These are phyloP conservation scores for Zygaena filipendulae DNA, from an alignment of 2,888 invertebrate genomes.

Conservation along the genomic window DNA sequence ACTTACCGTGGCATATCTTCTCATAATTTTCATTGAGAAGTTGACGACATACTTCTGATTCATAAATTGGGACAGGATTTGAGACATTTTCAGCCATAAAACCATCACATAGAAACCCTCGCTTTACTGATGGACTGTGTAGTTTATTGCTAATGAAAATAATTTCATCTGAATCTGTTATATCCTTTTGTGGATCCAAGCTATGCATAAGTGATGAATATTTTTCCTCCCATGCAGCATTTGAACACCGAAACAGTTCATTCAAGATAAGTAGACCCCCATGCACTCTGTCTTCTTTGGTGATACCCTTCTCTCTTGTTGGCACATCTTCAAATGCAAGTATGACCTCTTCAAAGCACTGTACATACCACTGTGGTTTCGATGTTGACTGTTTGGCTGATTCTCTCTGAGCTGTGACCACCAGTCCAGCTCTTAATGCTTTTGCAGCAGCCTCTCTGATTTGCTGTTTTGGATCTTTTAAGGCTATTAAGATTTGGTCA, in stretches of 20 bases:
- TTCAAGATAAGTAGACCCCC: conserved; percentile 93
- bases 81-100: conserved; percentile 62
- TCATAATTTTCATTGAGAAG: conserved; percentile 87
- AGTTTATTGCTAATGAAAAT: conserved; percentile 69
- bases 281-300: conserved; percentile 91
- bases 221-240: conserved; percentile 86
- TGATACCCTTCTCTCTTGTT: conserved; percentile 79
- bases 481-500: conserved; percentile 91
- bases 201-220: conserved; percentile 79
- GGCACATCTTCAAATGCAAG: conserved; percentile 78
- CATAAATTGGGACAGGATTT: conserved; percentile 73
- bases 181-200: conserved; percentile 53
- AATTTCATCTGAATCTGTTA: conserved; percentile 62
- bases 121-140: conserved; percentile 68
- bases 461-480: conserved; percentile 90
- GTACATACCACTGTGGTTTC: conserved; percentile 91
- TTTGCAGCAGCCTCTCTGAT: conserved; percentile 94
- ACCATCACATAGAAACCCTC: conserved; percentile 57
- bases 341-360: conserved; percentile 92
- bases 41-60: conserved; percentile 87
- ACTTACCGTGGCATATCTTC: conserved; percentile 73
- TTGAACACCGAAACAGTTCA: conserved; percentile 91
- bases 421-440: conserved; percentile 93
- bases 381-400: conserved; percentile 91
- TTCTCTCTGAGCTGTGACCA: conserved; percentile 96